Conservation (phyloP, 1,140 invertebrate genomes). For the Zaprionus capensis region DNA sequence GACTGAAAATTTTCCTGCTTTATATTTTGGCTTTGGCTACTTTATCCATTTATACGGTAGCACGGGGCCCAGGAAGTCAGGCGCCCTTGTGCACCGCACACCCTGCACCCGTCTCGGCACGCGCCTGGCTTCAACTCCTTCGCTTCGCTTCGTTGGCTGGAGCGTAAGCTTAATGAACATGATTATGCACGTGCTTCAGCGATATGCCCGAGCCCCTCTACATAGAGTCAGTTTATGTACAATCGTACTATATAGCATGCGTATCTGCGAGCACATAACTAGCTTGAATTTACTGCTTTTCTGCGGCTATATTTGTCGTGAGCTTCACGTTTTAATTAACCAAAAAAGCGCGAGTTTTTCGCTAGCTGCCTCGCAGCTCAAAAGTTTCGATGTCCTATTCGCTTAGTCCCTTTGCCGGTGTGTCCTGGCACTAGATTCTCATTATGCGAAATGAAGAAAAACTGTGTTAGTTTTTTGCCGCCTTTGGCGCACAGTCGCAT, state of each 20-base stretch:
- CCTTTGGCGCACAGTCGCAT: conserved; percentile 40
- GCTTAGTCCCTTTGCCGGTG: conserved; percentile 12
- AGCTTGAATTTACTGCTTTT: conserved; percentile 42
- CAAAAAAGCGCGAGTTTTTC: conserved; percentile 27
- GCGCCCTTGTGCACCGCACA: no score
- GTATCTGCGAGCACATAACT: conserved; percentile 19
- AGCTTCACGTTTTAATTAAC: conserved; percentile 70
- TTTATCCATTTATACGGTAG: no score
- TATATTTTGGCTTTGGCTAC: no score
- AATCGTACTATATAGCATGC: conserved; percentile 2
- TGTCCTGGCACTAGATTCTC: conserved; percentile 68
- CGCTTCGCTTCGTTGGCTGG: conserved; percentile 5
- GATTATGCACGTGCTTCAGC: conserved; percentile 60
- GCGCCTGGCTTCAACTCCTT: not conserved
- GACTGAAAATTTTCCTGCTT: no score
- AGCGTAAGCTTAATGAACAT: conserved; percentile 65
- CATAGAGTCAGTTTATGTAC: not conserved
- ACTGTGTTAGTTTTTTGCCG: conserved; percentile 63
- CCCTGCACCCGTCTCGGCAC: not conserved
- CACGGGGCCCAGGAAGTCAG: no score
- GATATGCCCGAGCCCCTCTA: not conserved
- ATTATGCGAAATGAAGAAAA: conserved; percentile 75
- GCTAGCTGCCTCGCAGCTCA: conserved; percentile 34
- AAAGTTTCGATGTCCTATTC: conserved; percentile 61
- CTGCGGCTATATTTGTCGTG: conserved; percentile 45